Evolutionary conservation across 2,797 vertebrate genomes (phyloP).

Genomic region (Urocyon cinereoargenteus): DNA sequence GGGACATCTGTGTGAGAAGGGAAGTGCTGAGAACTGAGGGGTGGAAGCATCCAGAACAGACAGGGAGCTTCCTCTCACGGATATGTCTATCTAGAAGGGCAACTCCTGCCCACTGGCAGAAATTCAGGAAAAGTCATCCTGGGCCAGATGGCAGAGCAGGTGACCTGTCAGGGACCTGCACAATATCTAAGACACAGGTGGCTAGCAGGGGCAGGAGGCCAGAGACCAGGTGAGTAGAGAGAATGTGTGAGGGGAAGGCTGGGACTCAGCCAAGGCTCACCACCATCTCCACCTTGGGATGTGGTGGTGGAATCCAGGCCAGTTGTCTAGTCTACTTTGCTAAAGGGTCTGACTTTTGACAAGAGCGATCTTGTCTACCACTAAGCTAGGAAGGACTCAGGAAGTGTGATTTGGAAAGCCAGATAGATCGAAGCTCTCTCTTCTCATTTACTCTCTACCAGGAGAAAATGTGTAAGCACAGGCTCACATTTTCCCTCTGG

Average conservation of each 20-base stretch:
- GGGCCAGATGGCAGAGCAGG: neutral
- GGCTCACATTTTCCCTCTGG: neutral
- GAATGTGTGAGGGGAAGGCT: neutral
- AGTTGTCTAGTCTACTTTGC: neutral
- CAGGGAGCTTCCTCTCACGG: neutral
- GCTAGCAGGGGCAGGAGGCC: neutral
- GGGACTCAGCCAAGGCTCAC: neutral
- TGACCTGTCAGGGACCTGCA: neutral
- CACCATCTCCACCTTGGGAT: neutral
- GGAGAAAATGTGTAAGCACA: neutral
- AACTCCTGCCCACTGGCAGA: no score
- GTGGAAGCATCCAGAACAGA: neutral
- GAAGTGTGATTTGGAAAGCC: neutral
- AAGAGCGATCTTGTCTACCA: neutral
- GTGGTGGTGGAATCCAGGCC: neutral
- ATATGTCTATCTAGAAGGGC: neutral
- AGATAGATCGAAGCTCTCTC: neutral
- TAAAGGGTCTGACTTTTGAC: neutral
- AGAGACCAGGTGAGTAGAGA: neutral
- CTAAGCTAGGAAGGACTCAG: neutral
- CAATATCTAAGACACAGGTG: neutral
- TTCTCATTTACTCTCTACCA: neutral
- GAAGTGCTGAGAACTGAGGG: neutral
- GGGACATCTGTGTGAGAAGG: no score
- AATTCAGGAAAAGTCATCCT: neutral